Evolutionary conservation across 2,797 vertebrate genomes (phyloP), one percentile per base, ranked within the genome.

Genomic region (Falco rusticolus): DNA sequence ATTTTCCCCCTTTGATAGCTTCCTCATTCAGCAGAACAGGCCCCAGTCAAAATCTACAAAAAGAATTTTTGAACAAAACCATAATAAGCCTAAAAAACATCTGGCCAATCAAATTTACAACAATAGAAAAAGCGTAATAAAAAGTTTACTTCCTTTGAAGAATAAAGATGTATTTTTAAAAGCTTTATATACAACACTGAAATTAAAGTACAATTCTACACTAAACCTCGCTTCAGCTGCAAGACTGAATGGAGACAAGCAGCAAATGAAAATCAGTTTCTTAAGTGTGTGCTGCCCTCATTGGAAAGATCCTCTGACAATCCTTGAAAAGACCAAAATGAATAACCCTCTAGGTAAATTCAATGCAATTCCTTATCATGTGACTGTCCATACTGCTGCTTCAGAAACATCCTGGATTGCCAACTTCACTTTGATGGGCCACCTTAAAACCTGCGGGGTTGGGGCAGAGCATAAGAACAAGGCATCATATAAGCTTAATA

Each of bases 101-200:
- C 97, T 98, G 98, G 97, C 82, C 97, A 97, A 98, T 98, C 98
- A 98, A 97, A 97, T 98, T 98, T 97, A 98, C 97, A 97, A 96
- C 96, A 93, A 97, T 88, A 98, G 97, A 97, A 94, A 96, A 96
- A 96, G 96, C 5, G 51, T 81, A 97, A 94, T 98, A 98, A 98
- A 98, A 98, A 97, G 84, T 97, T 97, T 95, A 94, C 93, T 96
- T 97, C 94, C 96, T 98, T 97, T 97, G 96, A 98, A 98, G 97
- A 98, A 98, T 96, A 98, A 97, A 97, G 96, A 97, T 96, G 78
- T 92, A 94, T 95, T 80, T 84, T 93, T 94, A 93, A 97, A 87
- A 76, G 79, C 83, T 90, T 94, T 96, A 91, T 76, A 95, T 79
- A 89, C 76, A 93, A 71, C 86, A 80, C 66, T 57, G 84, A 97